Evolutionary conservation across 2,888 invertebrate species (phyloP), one percentile per base, ranked within the genome.

Genomic region (Agrilus cyanescens): DNA sequence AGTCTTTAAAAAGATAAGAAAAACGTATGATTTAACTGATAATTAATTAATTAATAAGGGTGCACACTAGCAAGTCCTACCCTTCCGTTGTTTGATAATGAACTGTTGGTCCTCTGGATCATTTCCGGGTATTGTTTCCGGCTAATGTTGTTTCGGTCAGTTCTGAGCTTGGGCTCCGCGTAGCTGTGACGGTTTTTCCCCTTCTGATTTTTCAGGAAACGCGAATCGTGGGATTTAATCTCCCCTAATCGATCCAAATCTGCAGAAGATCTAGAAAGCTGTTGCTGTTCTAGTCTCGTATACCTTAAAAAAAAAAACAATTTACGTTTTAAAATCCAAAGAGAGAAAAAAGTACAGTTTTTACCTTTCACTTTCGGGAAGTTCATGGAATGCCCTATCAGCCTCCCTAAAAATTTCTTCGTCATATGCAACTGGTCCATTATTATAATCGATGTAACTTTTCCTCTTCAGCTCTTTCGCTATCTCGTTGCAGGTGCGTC

Each of bases 111-210:
- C 48, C 68, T 55, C 34, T 67, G 67, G 37, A 68, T 49, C 52
- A 67, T 56, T 8, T 67, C 65, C 4, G 58, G 54, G 44, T 56
- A 62, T 39, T 60, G 54, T 42, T 62, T 63, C 46, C 60, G 63
- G 4, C 54, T 59, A 10, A 48, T 53, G 41, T 61, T 60, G 32
- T 61, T 25, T 4, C 25, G 25, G 10, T 25, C 58, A 46, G 60
- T 70, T 47, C 75, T 61, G 5, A 75, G 68, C 46, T 76, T 73
- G 13, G 78, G 76, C 52, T 80, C 80, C n/a, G 78, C 80, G 54
- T 79, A 80, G 57, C 79, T 80, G 56, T 80, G 80, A 40, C 80
- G 70, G 39, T 53, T 56, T 14, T 49, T 50, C 4, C 47, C 36
- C 45, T 62, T 62, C 42, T 62, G 62, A 46, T 60, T 62, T 41